Conservation (phyloP, 2,113 vertebrate species). For the Paramormyrops kingsleyae region DNA sequence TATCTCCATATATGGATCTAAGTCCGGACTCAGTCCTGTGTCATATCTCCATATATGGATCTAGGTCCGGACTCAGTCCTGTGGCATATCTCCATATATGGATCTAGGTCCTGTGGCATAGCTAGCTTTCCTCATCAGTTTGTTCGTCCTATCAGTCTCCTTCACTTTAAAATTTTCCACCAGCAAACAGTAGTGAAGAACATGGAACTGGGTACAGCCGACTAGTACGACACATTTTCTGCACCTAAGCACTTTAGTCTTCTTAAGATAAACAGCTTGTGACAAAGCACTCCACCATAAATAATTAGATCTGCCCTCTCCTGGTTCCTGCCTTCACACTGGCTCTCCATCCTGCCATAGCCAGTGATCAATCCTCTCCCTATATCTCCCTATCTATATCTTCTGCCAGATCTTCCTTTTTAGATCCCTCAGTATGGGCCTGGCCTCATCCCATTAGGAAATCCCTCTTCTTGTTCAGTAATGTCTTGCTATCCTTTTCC, state of each 20-base stretch:
- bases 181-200: not conserved
- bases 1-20: not conserved
- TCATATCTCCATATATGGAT: not conserved
- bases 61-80: not conserved
- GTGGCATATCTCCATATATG: too few relatives aligned
- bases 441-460: not conserved
- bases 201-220: not conserved
- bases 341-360: not conserved
- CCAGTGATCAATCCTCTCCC: not conserved
- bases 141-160: not conserved
- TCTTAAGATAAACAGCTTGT: not conserved
- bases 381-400: not conserved
- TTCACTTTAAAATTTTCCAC: not conserved
- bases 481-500: not conserved
- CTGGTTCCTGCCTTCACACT: not conserved
- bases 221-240: not conserved
- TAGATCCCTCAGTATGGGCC: not conserved
- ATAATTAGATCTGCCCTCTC: not conserved
- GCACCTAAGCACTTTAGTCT: not conserved
- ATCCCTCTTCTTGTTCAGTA: not conserved
- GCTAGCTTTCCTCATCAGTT: not conserved
- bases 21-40: not conserved
- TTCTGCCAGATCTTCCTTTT: not conserved
- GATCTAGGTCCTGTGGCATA: not conserved
- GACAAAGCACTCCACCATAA: not conserved